Evolutionary conservation across 1,140 invertebrate genomes (phyloP).

Genomic region (Drosophila nikananu): DNA sequence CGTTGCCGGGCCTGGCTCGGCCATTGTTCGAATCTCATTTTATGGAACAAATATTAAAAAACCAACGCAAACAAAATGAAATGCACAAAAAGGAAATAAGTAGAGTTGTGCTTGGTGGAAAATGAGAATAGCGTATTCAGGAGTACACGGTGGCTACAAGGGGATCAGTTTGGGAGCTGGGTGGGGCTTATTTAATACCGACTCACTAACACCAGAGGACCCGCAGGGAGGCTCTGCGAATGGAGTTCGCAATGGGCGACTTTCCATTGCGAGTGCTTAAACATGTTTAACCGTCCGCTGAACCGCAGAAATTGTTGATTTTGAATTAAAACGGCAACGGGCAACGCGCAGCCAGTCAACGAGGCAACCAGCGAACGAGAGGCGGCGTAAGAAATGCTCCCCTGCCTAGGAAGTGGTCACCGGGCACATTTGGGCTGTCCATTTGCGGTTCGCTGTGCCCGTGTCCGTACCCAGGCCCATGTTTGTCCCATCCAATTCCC

Average conservation of each 20-base stretch:
- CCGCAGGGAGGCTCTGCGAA: neutral
- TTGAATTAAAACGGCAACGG: constrained; percentile 72
- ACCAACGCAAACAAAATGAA: constrained; percentile 14
- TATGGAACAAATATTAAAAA: constrained; percentile 22
- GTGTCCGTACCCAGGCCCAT: neutral
- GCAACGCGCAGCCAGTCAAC: constrained; percentile 17
- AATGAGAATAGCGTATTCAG: constrained; percentile 15
- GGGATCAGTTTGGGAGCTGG: constrained; percentile 16
- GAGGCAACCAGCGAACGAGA: constrained; percentile 7
- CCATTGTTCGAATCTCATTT: constrained; percentile 60
- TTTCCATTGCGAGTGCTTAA: constrained; percentile 65
- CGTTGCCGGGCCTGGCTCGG: constrained; percentile 43
- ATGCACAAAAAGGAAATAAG: constrained; percentile 14
- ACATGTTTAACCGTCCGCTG: constrained; percentile 81
- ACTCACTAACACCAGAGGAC: constrained; percentile 1
- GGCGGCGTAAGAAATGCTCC: constrained; percentile 62
- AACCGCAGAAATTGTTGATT: constrained; percentile 82
- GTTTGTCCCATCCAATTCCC: neutral
- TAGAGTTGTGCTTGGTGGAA: constrained; percentile 8
- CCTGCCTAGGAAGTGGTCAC: constrained; percentile 42
- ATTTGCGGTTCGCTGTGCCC: constrained; percentile 59
- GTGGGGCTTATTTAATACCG: constrained; percentile 23
- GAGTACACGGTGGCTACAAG: constrained; percentile 3
- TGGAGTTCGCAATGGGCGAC: constrained; percentile 6
- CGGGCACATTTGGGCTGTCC: constrained; percentile 57